Evolutionary conservation across 2,888 invertebrate species (phyloP).

Genomic region (Nezara viridula): DNA sequence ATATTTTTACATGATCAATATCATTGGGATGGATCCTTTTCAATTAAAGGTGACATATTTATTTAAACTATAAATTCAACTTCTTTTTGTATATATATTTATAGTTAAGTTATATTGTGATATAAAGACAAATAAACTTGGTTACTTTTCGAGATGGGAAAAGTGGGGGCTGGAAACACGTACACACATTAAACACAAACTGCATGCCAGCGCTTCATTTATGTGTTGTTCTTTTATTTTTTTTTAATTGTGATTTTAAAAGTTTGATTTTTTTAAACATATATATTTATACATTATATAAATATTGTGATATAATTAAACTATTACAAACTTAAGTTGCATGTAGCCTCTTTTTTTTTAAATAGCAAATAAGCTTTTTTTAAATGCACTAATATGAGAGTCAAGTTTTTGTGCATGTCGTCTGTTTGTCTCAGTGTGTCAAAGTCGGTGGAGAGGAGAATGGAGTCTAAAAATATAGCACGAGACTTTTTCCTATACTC

Average conservation of each 20-base stretch:
- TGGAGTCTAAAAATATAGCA: constrained; percentile 59
- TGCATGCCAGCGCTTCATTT: constrained; percentile 57
- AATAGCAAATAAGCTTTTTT: constrained; percentile 58
- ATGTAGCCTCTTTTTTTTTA: constrained; percentile 56
- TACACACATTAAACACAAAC: constrained; percentile 55
- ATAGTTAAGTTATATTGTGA: background rate
- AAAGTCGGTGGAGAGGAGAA: constrained; percentile 59
- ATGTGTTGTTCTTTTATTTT: constrained; percentile 55
- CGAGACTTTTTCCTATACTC: constrained; percentile 59
- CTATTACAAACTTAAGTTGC: constrained; percentile 52
- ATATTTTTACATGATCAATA: constrained; percentile 22
- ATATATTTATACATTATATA: constrained; percentile 41
- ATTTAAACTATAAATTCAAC: background rate
- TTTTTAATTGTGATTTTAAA: constrained; percentile 26
- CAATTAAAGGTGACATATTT: background rate
- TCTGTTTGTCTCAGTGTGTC: constrained; percentile 60
- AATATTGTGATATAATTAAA: constrained; percentile 43
- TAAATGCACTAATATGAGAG: constrained; percentile 59
- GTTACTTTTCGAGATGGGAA: constrained; percentile 46
- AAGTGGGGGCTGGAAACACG: constrained; percentile 54
- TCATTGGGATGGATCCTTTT: constrained; percentile 1
- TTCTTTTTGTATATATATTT: background rate
- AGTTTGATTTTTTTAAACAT: constrained; percentile 15
- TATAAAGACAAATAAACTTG: background rate
- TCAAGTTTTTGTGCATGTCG: constrained; percentile 59